Conservation (phyloP, 2,113 vertebrate species). For the Oncorhynchus nerka region DNA sequence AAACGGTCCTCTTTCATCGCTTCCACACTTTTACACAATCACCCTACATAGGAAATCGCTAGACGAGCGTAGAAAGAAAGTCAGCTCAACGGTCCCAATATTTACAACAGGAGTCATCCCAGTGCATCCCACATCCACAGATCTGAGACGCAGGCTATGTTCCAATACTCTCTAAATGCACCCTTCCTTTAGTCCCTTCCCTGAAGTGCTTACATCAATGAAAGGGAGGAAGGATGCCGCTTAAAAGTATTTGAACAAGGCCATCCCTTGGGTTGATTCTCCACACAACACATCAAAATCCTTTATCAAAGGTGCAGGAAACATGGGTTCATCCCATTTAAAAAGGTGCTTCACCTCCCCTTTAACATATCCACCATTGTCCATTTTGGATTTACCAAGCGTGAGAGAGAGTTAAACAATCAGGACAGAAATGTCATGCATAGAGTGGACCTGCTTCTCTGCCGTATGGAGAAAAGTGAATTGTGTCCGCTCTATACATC, state of each 20-base stretch:
- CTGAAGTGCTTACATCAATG: no score
- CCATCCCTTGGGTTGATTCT: constrained; percentile 43
- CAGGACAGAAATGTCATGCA: no score
- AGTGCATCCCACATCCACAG: constrained; percentile 21
- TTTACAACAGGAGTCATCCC: constrained; percentile 62
- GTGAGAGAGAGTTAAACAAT: constrained; percentile 8
- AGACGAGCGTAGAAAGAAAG: constrained; percentile 55
- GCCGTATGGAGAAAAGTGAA: not conserved
- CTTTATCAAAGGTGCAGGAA: constrained; percentile 69
- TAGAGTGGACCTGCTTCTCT: no score
- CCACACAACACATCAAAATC: constrained; percentile 47
- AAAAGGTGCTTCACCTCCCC: constrained; percentile 71
- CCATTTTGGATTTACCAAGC: constrained; percentile 25
- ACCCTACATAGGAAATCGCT: constrained; percentile 48
- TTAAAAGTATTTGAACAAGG: no score
- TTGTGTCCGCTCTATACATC: not conserved
- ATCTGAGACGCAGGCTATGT: not conserved
- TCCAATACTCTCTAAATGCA: no score
- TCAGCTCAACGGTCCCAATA: constrained; percentile 68
- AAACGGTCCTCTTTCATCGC: not conserved
- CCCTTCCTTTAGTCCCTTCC: no score
- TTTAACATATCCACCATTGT: constrained; percentile 32
- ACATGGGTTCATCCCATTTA: constrained; percentile 68
- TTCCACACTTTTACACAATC: constrained; percentile 12
- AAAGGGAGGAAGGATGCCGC: not conserved